Evolutionary conservation across 2,888 invertebrate species (phyloP), one percentile per base, ranked within the genome.

Genomic region (Cantharis flavilabris): DNA sequence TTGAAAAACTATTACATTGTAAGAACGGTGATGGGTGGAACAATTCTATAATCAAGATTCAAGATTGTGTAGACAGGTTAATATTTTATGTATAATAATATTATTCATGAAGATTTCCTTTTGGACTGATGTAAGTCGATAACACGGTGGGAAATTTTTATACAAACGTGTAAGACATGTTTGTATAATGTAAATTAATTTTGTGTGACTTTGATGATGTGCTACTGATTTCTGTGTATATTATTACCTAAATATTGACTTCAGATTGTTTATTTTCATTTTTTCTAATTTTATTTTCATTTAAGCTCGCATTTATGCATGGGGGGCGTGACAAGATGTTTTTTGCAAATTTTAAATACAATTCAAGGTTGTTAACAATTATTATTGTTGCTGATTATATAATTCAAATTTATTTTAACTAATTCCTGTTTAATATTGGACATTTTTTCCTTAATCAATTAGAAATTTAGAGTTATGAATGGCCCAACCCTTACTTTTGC

Each of bases 401-500:
- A 49, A 49, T 5, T n/a, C n/a, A n/a, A 49, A n/a, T 49, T n/a
- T n/a, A 49, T 49, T 49, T 49, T 49, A n/a, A 49, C 49, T 49
- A n/a, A 49, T n/a, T 49, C 2, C 33, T 49, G n/a, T 33, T 33
- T 33, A 33, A 33, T 13, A 33, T 13, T 33, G 13, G 11, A 13
- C 4, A 49, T n/a, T 49, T 70, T 73, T 67, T 30, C 67, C 16
- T 76, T 74, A 69, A 74, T 77, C 74, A 77, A 77, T 77, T 74
- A 71, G 33, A 69, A 23, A 62, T 26, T 33, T 62, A 26, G 67
- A 65, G 70, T 75, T 49, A 72, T 74, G 67, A 78, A 73, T 67
- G 71, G 70, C 70, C 76, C 69, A 69, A 71, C 77, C 79, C 77
- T 75, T 63, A 73, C 71, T 70, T 72, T 71, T 71, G 49, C 77